Conservation (phyloP, 2,113 vertebrate genomes). For the Trematocara variabile region DNA sequence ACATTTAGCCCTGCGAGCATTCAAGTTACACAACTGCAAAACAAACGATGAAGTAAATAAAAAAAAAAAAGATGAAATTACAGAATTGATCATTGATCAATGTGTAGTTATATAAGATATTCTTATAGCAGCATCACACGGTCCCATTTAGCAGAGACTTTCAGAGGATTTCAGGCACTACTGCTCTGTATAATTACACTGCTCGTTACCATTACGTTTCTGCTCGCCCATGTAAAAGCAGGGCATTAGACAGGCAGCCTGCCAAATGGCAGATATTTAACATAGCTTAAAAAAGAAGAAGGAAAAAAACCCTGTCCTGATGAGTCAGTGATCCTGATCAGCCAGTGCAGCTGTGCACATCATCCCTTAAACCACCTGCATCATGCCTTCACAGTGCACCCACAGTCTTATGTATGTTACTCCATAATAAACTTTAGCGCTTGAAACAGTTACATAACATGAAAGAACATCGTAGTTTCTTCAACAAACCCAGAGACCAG, state of each 20-base stretch:
- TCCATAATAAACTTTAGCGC: neutral
- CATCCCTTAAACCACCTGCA: neutral
- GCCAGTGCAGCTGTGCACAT: neutral
- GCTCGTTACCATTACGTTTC: slow-evolving; percentile 35
- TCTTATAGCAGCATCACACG: neutral
- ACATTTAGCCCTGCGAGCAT: neutral
- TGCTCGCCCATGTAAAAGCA: slow-evolving; percentile 31
- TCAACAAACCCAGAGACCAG: neutral
- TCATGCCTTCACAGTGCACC: neutral
- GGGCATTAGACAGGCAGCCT: slow-evolving; percentile 29
- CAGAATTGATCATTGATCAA: neutral
- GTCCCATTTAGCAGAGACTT: slow-evolving; percentile 1
- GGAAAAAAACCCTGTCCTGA: neutral
- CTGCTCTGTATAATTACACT: slow-evolving; percentile 48
- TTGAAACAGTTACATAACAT: neutral
- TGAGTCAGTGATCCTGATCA: slow-evolving; percentile 13
- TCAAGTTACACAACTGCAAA: neutral
- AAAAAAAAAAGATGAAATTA: neutral
- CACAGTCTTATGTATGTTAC: neutral
- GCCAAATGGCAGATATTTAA: slow-evolving; percentile 52
- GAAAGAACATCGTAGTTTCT: slow-evolving; percentile 2
- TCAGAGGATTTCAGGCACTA: slow-evolving; percentile 23
- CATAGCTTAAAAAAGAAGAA: slow-evolving; percentile 11
- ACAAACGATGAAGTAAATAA: neutral
- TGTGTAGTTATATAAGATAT: neutral